Evolutionary conservation across 2,113 vertebrate species (phyloP).

Genomic region (Onychostoma macrolepis): DNA sequence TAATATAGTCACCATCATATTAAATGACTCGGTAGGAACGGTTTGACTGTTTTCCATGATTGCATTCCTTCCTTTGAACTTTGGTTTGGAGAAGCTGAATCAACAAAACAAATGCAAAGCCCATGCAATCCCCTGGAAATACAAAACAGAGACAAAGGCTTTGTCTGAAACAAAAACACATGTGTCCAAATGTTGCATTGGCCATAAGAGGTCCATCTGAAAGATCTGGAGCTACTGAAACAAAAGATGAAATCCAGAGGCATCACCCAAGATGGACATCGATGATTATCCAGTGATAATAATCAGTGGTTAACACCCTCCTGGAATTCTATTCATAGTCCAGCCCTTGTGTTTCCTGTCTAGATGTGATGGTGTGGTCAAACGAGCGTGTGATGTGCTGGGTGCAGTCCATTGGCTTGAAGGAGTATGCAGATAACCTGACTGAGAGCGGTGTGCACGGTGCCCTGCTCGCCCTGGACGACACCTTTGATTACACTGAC

Average conservation of each 20-base stretch:
- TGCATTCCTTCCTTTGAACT: slow-evolving; percentile 6
- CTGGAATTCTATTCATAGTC: neutral
- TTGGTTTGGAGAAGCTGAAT: slow-evolving; percentile 24
- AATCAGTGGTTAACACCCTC: neutral
- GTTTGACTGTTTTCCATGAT: neutral
- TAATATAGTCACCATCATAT: neutral
- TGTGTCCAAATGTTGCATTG: neutral
- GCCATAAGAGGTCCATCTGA: neutral
- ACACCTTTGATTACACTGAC: slow-evolving; percentile 91
- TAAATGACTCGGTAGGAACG: neutral
- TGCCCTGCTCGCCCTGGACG: slow-evolving; percentile 86
- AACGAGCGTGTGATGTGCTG: slow-evolving; percentile 93
- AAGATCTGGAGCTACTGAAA: neutral
- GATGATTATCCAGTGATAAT: neutral
- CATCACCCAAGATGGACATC: neutral
- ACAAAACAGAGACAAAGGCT: slow-evolving; percentile 20
- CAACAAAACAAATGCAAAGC: slow-evolving; percentile 22
- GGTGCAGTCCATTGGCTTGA: slow-evolving; percentile 88
- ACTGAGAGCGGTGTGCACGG: slow-evolving; percentile 92
- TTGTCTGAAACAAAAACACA: slow-evolving; percentile 13
- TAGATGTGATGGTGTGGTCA: slow-evolving; percentile 96
- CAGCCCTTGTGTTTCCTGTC: slow-evolving; percentile 14
- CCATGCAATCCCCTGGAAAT: slow-evolving; percentile 1
- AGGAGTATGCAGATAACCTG: slow-evolving; percentile 90
- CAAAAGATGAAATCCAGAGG: neutral